Evolutionary conservation across 2,888 invertebrate genomes (phyloP), one percentile per base, ranked within the genome.

Genomic region (Athetis lepigone): DNA sequence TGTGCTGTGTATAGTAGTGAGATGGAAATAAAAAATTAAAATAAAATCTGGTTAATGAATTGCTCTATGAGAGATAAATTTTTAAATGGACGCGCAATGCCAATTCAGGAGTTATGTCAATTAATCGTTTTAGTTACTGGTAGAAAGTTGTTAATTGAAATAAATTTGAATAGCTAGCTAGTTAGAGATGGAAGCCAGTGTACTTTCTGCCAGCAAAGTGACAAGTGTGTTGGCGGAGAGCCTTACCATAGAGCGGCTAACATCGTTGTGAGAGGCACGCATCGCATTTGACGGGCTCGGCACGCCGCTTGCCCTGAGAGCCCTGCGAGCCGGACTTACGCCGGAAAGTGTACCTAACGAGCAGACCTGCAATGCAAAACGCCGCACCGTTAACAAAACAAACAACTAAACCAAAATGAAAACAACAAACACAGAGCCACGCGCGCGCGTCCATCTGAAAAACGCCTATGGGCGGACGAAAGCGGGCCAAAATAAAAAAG

Each of bases 311-410:
- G 91, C 90, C 90, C 91, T 93, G 94, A 90, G 95, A 92, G 91
- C 90, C 92, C 88, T 94, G 95, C 89, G 94, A 92, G 89, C 93
- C 94, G 92, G 95, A 94, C 92, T 95, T 95, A 95, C 95, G 95
- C 90, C 95, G 95, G 92, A 95, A 95, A 92, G 95, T 95, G 95
- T 95, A 95, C 95, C 95, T 95, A 95, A 95, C 95, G 94, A 95
- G 95, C 88, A 95, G 95, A 95, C 95, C 95, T 95, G 95, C 92
- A 95, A 95, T 94, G 93, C 91, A 94, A 95, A 95, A 95, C 88
- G 95, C 93, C 91, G 91, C 88, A 94, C 93, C 94, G 95, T 95
- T 95, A 95, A 93, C 92, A 93, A 93, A 94, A 93, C 83, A 92
- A 91, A 92, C 82, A 88, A 88, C 90, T 75, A 88, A 91, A 92